A percentile compares a stretch with the other conserved stretches of the same genome.
Evolutionary conservation across 1,140 invertebrate species (phyloP).

Genomic region (Tetramorium alpestre): DNA sequence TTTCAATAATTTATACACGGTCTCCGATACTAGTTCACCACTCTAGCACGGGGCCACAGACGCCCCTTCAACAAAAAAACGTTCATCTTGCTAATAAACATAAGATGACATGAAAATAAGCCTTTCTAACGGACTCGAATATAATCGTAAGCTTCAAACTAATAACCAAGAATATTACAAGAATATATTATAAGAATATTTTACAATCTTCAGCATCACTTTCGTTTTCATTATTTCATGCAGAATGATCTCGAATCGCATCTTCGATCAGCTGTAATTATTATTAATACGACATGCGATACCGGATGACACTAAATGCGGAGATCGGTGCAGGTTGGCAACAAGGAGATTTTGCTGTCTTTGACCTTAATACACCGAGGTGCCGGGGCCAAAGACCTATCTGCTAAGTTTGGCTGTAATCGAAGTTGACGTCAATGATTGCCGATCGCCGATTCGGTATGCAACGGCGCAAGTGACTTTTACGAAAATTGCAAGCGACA

Average conservation of each 20-base stretch:
- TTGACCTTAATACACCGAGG: constrained; percentile 68
- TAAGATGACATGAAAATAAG: too few relatives aligned
- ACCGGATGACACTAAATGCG: neutral
- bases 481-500: constrained; percentile 67
- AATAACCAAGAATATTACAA: too few relatives aligned
- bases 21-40: too few relatives aligned
- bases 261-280: constrained; percentile 15
- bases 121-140: too few relatives aligned
- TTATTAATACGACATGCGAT: constrained; percentile 11
- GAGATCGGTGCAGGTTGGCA: constrained; percentile 8
- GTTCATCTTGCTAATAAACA: too few relatives aligned
- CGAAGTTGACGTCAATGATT: constrained; percentile 67
- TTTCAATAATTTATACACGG: too few relatives aligned
- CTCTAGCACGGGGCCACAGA: too few relatives aligned
- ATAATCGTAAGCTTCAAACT: too few relatives aligned
- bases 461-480: constrained; percentile 64
- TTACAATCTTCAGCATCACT: too few relatives aligned
- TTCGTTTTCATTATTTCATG: neutral
- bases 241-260: neutral
- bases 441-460: constrained; percentile 30
- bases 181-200: too few relatives aligned
- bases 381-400: constrained; percentile 72
- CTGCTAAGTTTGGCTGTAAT: constrained; percentile 70
- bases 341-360: constrained; percentile 54
- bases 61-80: too few relatives aligned